Conservation (phyloP, 2,797 vertebrate species). For the Enteromius mattozi region DNA sequence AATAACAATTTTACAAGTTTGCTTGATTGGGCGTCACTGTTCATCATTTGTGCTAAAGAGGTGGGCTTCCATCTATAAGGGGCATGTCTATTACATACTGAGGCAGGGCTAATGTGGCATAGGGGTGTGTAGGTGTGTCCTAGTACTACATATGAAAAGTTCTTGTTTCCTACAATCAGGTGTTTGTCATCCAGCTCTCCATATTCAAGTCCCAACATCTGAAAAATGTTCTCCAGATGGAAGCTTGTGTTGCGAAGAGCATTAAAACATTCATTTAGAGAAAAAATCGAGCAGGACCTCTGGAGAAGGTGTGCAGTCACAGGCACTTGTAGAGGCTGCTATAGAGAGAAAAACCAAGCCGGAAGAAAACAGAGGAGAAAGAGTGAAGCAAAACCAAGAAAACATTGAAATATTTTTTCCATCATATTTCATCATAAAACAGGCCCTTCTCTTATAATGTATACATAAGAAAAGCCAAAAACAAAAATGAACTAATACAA, state of each 20-base stretch:
- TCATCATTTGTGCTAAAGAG: slow-evolving; percentile 48
- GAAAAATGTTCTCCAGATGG: background rate
- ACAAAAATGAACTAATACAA: background rate
- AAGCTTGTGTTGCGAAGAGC: slow-evolving; percentile 28
- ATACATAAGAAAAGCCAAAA: slow-evolving; percentile 2
- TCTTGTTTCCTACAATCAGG: slow-evolving; percentile 60
- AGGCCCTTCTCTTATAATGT: background rate
- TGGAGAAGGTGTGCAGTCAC: slow-evolving; percentile 46
- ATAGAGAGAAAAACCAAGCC: background rate
- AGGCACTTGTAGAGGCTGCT: slow-evolving; percentile 54
- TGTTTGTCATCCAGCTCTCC: slow-evolving; percentile 45
- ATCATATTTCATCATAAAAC: slow-evolving; percentile 18
- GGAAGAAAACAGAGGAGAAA: background rate
- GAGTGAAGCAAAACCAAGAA: background rate
- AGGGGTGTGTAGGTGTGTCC: slow-evolving; percentile 47
- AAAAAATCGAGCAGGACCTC: slow-evolving; percentile 16
- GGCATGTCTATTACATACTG: slow-evolving; percentile 11
- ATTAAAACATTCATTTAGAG: slow-evolving; percentile 50
- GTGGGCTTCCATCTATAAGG: slow-evolving; percentile 28
- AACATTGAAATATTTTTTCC: background rate
- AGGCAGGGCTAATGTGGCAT: slow-evolving; percentile 26
- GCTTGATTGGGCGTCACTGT: slow-evolving; percentile 41
- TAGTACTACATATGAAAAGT: slow-evolving; percentile 26
- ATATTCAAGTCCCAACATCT: slow-evolving; percentile 44
- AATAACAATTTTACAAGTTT: slow-evolving; percentile 65